A percentile compares a stretch with the other conserved stretches of the same genome.
phyloP scores from a whole-genome alignment of 2,797 vertebrate genomes.

The Alosa sapidissima region DNA sequence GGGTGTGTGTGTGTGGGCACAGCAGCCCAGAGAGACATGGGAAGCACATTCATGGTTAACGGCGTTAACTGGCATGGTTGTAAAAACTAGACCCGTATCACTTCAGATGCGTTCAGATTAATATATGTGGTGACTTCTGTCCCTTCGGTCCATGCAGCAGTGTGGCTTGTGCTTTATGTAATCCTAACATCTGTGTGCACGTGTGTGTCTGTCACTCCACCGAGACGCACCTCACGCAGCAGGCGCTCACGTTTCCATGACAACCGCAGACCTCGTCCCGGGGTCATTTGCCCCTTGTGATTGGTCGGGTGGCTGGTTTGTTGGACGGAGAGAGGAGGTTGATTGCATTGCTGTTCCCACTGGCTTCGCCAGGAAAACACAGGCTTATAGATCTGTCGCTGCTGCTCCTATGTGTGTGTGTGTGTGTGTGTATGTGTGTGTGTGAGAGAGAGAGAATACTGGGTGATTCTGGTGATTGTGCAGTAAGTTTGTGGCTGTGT shows the following conservation, averaged over 20 bases:
- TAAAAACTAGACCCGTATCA: neutral
- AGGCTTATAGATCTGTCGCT: constrained; percentile 6
- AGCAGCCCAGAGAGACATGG: neutral
- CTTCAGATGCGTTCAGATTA: neutral
- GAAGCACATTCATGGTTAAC: neutral
- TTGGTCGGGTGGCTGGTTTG: constrained; percentile 16
- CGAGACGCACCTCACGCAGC: constrained; percentile 15
- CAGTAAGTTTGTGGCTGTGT: neutral
- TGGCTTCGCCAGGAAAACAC: neutral
- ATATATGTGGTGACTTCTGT: no score
- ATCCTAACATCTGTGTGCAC: no score
- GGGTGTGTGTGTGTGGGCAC: no score
- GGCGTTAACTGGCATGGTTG: neutral
- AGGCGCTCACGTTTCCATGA: constrained; percentile 28
- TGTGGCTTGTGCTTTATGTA: no score
- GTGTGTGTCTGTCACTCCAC: neutral
- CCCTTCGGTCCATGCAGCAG: no score
- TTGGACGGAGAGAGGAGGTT: neutral
- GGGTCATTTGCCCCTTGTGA: constrained; percentile 25
- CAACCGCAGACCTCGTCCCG: constrained; percentile 26
- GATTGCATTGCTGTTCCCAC: constrained; percentile 21
- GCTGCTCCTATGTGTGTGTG: neutral
- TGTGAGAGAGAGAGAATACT: neutral
- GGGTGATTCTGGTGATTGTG: neutral
- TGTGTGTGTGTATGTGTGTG: constrained; percentile 10